Base-by-base conservation (phyloP, 2,888 invertebrate species). In the Lochmaea crataegi region DNA sequence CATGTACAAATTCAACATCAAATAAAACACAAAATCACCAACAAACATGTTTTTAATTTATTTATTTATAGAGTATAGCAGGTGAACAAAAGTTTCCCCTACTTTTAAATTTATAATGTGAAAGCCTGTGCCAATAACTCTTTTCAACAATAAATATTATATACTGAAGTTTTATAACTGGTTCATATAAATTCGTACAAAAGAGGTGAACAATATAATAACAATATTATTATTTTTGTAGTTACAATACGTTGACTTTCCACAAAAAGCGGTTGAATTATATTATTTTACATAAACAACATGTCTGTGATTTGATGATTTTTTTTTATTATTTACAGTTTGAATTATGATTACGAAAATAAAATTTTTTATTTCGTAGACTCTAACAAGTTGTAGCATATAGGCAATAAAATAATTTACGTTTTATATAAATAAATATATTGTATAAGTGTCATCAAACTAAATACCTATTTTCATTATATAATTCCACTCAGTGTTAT, bases 401-500 rank as follows among this genome's bases (percentile, higher is more conserved):
- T 72, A 64, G 71, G 68, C 74, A 72, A 74, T 74, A 74, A 74
- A 18, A 58, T 71, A 70, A 66, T 72, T 74, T 72, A 72, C 57
- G 65, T 67, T 69, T 63, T 56, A 56, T 57, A 67, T 51, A 51
- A 68, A 56, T 70, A n/a, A n/a, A n/a, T n/a, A n/a, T n/a, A 64
- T 73, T 16, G 64, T 69, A 63, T 69, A 22, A 45, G 64, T 64
- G 51, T 57, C 56, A 64, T 63, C 61, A 41, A n/a, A 67, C 18
- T 64, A 58, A 65, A 58, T 57, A 65, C 22, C 63, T 65, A 64
- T 64, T 68, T 72, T 68, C 61, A 65, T 72, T 72, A 64, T 41
- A 72, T 58, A 53, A 53, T 68, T 72, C 45, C 38, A 72, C 68
- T 72, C 42, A 65, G 64, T 72, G 72, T 72, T 72, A 64, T 57